A percentile compares a stretch with the other conserved stretches of the same genome.
phyloP scores from a whole-genome alignment of 2,888 invertebrate genomes.

The Dryobota labecula region DNA sequence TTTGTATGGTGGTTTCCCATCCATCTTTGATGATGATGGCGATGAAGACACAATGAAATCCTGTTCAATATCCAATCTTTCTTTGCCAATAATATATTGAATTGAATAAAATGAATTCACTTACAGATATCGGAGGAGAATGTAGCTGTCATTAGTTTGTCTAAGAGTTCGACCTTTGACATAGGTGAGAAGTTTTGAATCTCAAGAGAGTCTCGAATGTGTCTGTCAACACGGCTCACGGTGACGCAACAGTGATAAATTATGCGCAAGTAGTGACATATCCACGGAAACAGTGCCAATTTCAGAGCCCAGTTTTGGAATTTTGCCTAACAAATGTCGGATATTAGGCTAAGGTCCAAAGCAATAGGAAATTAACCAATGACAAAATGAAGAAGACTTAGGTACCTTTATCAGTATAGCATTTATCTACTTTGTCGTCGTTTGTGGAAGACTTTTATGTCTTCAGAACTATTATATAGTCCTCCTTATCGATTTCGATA shows the following conservation, averaged over 20 bases:
- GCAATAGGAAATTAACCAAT: background rate
- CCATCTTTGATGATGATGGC: background rate
- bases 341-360: constrained; percentile 37
- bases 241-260: constrained; percentile 27
- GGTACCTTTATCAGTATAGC: background rate
- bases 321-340: constrained; percentile 44
- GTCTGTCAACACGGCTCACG: constrained; percentile 9
- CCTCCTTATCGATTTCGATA: too few species aligned
- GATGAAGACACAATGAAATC: background rate
- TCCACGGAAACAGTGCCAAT: constrained; percentile 35
- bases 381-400: background rate
- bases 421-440: background rate
- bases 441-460: background rate
- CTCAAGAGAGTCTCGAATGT: background rate
- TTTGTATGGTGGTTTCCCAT: too few species aligned
- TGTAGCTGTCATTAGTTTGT: constrained; percentile 12
- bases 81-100: background rate
- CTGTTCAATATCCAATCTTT: background rate
- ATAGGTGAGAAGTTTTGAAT: constrained; percentile 5
- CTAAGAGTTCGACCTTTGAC: background rate
- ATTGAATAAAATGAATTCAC: background rate
- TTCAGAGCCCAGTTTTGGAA: constrained; percentile 25
- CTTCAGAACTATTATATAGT: too few species aligned
- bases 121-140: background rate
- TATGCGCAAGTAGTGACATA: constrained; percentile 33